Base-by-base conservation (phyloP, 1,140 invertebrate species). In the Spodoptera frugiperda region DNA sequence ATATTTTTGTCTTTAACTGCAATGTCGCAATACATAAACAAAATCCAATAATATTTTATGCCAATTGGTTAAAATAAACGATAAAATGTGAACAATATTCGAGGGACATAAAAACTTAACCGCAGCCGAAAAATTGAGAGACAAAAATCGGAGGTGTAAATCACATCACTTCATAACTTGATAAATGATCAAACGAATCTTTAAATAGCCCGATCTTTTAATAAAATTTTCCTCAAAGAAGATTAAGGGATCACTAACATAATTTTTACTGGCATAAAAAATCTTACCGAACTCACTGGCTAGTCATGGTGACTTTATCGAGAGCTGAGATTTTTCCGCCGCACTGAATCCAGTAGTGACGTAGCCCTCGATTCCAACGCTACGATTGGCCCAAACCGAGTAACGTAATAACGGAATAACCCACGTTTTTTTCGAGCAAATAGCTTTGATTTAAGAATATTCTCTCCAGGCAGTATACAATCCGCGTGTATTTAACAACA, bases 291-390 rank as follows among this genome's bases (percentile, higher is more conserved):
- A 48, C 19, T 59, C 30, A 49, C 17, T 30, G 46, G 44, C 71
- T 10, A 59, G 55, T 74, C 71, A 74, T 61, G 54, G 44, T 74
- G 71, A 74, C 55, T 59, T 59, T 72, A 57, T 72, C 44, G 49
- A 46, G 53, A 21, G 33, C 54, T 51, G 21, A 25, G 55, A 25
- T 74, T 61, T 59, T 74, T 61, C 71, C 55, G 39, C 39, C 19
- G 33, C 10, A 74, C 54, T 74, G 71, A 61, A 59, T 30, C n/a
- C 46, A 14, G 19, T 48, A 61, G 71, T 49, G 55, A 74, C 55
- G 68, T 57, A 19, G 51, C 68, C 53, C 33, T 49, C 61, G 46
- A 74, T 74, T 74, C 55, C 21, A 44, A 72, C 46, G 71, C 39
- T n/a, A 72, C 53, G 39, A 57, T 59, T 72, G 55, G n/a, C 21